Percentiles rank a stretch among this genome's conserved stretches.
phyloP scores from a whole-genome alignment of 1,140 invertebrate genomes.

The Thaumatotibia leucotreta region DNA sequence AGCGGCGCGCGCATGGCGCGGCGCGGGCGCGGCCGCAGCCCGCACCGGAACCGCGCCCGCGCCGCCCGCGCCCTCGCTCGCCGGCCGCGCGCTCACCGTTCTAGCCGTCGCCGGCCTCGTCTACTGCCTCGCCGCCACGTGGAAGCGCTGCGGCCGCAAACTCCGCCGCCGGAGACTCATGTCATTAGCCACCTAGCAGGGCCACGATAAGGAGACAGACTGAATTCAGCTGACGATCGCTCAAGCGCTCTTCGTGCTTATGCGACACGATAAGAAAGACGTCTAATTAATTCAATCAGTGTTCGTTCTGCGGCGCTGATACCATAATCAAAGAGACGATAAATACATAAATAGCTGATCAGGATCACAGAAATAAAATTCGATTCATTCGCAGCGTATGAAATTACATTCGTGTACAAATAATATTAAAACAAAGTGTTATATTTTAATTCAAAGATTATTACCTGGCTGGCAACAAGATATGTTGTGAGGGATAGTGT shows the following conservation, averaged over 20 bases:
- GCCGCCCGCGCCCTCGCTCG: slow-evolving; percentile 22
- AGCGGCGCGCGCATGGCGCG: slow-evolving; percentile 53
- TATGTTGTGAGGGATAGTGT: no score
- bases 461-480: no score
- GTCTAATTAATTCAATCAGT: not conserved
- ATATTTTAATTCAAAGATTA: no score
- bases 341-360: no score
- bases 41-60: slow-evolving; percentile 23
- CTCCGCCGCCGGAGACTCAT: slow-evolving; percentile 49
- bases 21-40: slow-evolving; percentile 46
- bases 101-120: slow-evolving; percentile 37
- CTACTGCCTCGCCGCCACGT: slow-evolving; percentile 44
- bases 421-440: no score
- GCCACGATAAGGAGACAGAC: slow-evolving; percentile 1
- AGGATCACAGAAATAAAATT: no score
- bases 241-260: no score
- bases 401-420: no score
- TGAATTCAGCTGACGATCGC: no score
- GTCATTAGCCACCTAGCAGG: slow-evolving; percentile 53
- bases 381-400: no score
- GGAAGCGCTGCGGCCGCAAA: slow-evolving; percentile 54
- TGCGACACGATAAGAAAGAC: not conserved
- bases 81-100: slow-evolving; percentile 34
- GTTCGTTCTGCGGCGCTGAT: not conserved
- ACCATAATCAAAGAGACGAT: no score